These are phyloP conservation scores for Napeogenes sylphis DNA, from an alignment of 2,888 invertebrate genomes.

Conservation along the genomic window DNA sequence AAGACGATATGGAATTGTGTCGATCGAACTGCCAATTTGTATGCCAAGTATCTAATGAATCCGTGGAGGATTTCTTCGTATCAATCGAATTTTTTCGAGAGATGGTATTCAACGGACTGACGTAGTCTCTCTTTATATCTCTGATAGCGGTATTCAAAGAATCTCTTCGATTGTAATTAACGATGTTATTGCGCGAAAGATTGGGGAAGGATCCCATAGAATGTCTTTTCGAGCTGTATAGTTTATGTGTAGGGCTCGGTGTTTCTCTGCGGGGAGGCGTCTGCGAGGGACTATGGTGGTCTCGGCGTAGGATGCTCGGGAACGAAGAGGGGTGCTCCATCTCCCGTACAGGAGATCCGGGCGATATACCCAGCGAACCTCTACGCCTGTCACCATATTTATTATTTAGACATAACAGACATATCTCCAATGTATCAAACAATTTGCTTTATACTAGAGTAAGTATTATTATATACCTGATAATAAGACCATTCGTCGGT, in stretches of 20 bases:
- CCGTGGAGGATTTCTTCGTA: slow-evolving; percentile 79
- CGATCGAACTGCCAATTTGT: slow-evolving; percentile 83
- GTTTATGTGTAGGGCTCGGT: slow-evolving; percentile 64
- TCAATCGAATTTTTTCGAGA: slow-evolving; percentile 74
- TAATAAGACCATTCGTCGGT: slow-evolving; percentile 67
- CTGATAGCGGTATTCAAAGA: slow-evolving; percentile 59
- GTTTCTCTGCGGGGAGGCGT: slow-evolving; percentile 73
- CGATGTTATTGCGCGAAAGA: slow-evolving; percentile 56
- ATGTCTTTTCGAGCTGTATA: slow-evolving; percentile 54
- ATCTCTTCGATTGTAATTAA: slow-evolving; percentile 68
- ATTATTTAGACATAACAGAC: slow-evolving; percentile 5
- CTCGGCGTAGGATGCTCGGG: slow-evolving; percentile 81
- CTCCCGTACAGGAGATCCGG: slow-evolving; percentile 76
- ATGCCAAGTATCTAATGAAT: slow-evolving; percentile 84
- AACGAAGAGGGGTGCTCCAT: slow-evolving; percentile 84
- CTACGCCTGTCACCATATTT: slow-evolving; percentile 66
- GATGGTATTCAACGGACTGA: slow-evolving; percentile 64
- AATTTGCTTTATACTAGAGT: not conserved
- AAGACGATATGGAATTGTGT: slow-evolving; percentile 79
- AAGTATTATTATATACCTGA: slow-evolving; percentile 53
- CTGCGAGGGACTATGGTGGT: slow-evolving; percentile 71
- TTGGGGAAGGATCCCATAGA: slow-evolving; percentile 71
- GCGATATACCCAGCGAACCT: slow-evolving; percentile 77
- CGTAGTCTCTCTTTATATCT: slow-evolving; percentile 76
- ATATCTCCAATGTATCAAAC: slow-evolving; percentile 4